Conservation (phyloP, 2,113 vertebrate genomes). For the Pontoporia blainvillei region DNA sequence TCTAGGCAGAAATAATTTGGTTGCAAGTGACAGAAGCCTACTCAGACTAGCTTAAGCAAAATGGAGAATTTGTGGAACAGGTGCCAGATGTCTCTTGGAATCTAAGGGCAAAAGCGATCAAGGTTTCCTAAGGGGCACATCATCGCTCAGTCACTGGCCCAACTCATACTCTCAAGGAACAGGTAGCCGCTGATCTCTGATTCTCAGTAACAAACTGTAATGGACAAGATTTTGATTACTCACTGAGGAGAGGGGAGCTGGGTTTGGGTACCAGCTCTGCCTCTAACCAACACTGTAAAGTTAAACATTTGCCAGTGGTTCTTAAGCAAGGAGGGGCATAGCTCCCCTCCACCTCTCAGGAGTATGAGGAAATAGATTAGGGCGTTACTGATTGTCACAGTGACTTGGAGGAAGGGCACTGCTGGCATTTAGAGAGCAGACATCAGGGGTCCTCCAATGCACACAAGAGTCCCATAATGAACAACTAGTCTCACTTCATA, state of each 20-base stretch:
- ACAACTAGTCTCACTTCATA: neutral
- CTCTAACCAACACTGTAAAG: neutral
- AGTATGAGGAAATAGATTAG: neutral
- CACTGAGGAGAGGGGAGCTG: neutral
- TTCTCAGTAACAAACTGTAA: neutral
- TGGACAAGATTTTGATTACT: neutral
- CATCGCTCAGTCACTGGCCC: neutral
- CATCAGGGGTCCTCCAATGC: neutral
- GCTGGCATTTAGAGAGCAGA: neutral
- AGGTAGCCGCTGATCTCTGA: neutral
- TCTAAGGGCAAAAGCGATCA: neutral
- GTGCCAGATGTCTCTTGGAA: neutral
- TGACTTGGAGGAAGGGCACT: neutral
- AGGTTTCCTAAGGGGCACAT: neutral
- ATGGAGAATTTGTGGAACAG: neutral
- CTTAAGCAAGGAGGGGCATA: neutral
- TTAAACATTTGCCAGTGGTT: neutral
- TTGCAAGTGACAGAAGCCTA: neutral
- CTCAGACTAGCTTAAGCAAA: neutral
- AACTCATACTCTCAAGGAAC: neutral
- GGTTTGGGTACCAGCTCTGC: neutral
- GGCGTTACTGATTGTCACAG: neutral
- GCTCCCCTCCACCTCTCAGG: neutral
- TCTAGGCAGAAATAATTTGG: conserved; percentile 43
- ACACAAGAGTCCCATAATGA: neutral